Conservation (phyloP, 1,140 invertebrate species). For the Coelopa frigida region DNA sequence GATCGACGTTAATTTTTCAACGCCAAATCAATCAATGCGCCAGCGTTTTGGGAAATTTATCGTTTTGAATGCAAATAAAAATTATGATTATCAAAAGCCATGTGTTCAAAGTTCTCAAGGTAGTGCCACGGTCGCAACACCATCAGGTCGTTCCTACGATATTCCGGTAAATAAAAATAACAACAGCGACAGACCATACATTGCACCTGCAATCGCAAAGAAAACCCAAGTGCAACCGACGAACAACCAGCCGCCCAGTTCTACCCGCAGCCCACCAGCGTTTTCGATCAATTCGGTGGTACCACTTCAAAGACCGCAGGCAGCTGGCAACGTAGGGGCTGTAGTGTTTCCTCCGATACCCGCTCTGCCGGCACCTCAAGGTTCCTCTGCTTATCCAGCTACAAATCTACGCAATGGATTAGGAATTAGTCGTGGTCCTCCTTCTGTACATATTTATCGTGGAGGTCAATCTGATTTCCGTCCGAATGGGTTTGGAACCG, state of each 20-base stretch:
- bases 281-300: conserved; percentile 35
- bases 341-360: not conserved
- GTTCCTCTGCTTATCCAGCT: conserved; percentile 37
- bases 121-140: conserved; percentile 35
- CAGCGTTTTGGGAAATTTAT: conserved; percentile 39
- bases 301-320: conserved; percentile 22
- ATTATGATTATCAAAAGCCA: conserved; percentile 33
- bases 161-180: conserved; percentile 22
- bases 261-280: conserved; percentile 1
- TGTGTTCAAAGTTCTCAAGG: conserved; percentile 20
- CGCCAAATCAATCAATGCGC: conserved; percentile 29
- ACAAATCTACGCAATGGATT: conserved; percentile 34
- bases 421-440: conserved; percentile 27
- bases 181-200: conserved; percentile 28
- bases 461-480: conserved; percentile 16
- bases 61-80: conserved; percentile 24
- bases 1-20: conserved; percentile 35
- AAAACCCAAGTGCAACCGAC: conserved; percentile 12
- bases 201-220: conserved; percentile 30
- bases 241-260: not conserved
- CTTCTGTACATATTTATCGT: conserved; percentile 10
- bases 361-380: conserved; percentile 11
- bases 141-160: conserved; percentile 35
- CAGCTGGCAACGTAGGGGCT: too few relatives aligned
- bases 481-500: conserved; percentile 18